These are phyloP conservation scores for Drosophila pruinosa DNA, from an alignment of 1,140 invertebrate species.

Conservation along the genomic window DNA sequence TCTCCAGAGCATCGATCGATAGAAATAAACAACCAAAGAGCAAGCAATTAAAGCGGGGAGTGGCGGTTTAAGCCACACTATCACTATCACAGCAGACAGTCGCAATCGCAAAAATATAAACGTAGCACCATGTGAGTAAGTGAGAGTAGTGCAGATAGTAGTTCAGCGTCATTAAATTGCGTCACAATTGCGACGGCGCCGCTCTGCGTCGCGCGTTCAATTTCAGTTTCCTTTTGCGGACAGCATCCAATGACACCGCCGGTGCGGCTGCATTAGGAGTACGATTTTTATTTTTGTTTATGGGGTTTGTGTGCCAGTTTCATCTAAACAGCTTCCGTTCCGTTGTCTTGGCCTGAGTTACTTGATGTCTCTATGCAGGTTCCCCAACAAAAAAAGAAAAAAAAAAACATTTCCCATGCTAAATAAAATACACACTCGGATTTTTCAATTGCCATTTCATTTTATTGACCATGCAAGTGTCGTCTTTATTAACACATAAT, in stretches of 20 bases:
- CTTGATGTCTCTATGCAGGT: constrained; percentile 2
- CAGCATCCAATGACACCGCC: constrained; percentile 29
- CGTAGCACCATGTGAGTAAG: constrained; percentile 2
- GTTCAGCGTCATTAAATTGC: constrained; percentile 41
- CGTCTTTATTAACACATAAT: neutral
- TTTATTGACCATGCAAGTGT: neutral
- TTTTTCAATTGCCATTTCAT: neutral
- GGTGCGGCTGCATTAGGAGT: constrained; percentile 24
- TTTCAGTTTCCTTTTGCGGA: constrained; percentile 40
- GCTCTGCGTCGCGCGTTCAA: neutral
- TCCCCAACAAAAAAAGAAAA: neutral
- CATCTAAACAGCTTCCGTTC: constrained; percentile 32
- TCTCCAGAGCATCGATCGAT: constrained; percentile 6
- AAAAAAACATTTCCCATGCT: neutral
- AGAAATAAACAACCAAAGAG: constrained; percentile 8
- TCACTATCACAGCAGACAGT: constrained; percentile 20
- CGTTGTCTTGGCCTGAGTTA: constrained; percentile 19
- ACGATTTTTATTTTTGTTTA: constrained; percentile 31
- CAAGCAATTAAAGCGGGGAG: constrained; percentile 32
- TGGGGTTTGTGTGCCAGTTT: constrained; percentile 55
- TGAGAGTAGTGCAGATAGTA: constrained; percentile 12
- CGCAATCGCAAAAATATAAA: constrained; percentile 8
- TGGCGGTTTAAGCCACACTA: constrained; percentile 26
- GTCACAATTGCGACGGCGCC: constrained; percentile 24
- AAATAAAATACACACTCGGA: neutral